phyloP scores from a whole-genome alignment of 2,113 vertebrate genomes.

The Trichomycterus rosablanca region DNA sequence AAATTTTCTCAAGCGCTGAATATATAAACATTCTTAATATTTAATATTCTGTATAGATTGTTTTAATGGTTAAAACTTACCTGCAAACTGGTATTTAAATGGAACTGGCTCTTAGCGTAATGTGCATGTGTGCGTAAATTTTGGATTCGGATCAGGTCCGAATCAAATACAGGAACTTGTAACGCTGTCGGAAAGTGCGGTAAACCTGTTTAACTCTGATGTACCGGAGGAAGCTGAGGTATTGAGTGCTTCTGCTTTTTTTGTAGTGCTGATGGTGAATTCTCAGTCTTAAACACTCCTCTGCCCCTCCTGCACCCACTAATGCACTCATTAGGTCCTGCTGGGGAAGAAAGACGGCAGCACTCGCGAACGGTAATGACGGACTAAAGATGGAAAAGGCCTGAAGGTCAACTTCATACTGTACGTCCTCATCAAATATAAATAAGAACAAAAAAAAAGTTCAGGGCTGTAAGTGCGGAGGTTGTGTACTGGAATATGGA shows the following conservation, averaged over 20 bases:
- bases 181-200: too few species aligned
- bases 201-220: slow-evolving; percentile 9
- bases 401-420: slow-evolving; percentile 27
- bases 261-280: slow-evolving; percentile 4
- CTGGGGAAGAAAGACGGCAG: slow-evolving; percentile 20
- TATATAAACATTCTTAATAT: too few species aligned
- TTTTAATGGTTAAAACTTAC: too few species aligned
- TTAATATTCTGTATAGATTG: too few species aligned
- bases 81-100: too few species aligned
- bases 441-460: slow-evolving; percentile 29
- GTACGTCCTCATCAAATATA: slow-evolving; percentile 45
- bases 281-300: slow-evolving; percentile 26
- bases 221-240: not conserved
- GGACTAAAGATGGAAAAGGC: slow-evolving; percentile 34
- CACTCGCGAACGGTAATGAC: slow-evolving; percentile 41
- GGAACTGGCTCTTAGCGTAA: too few species aligned
- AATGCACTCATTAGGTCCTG: slow-evolving; percentile 42
- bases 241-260: not conserved
- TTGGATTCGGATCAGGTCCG: too few species aligned
- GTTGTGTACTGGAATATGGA: slow-evolving; percentile 10
- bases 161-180: too few species aligned
- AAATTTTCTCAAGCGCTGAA: too few species aligned
- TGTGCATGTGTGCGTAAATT: too few species aligned
- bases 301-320: not conserved
- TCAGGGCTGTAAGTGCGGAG: not conserved